phyloP scores from a whole-genome alignment of 2,797 vertebrate genomes.

The Notoglanidium macrostoma region DNA sequence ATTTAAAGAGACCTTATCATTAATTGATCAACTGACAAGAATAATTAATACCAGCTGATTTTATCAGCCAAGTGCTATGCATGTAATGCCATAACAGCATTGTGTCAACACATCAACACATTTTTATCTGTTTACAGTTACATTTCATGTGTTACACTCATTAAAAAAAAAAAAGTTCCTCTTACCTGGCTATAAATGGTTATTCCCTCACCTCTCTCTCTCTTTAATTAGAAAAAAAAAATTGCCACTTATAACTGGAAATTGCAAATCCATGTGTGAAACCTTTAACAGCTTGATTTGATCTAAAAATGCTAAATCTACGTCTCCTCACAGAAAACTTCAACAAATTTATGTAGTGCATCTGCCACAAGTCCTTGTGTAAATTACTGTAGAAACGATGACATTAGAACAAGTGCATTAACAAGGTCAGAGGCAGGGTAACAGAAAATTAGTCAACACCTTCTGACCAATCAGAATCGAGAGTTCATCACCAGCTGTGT shows the following conservation, averaged over 20 bases:
- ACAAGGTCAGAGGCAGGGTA: neutral
- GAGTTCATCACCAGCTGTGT: neutral
- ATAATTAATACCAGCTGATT: neutral
- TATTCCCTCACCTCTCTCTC: neutral
- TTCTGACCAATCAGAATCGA: slow-evolving; percentile 15
- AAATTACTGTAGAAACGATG: neutral
- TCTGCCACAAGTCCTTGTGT: neutral
- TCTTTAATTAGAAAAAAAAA: neutral
- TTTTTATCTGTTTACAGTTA: neutral
- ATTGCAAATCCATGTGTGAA: neutral
- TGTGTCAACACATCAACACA: neutral
- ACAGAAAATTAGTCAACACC: neutral
- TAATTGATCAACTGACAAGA: neutral
- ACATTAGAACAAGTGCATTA: neutral
- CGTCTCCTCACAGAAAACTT: neutral
- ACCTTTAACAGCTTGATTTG: neutral
- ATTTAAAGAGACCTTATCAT: neutral
- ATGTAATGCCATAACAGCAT: neutral
- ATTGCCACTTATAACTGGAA: neutral
- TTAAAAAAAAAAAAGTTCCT: neutral
- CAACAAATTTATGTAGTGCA: neutral
- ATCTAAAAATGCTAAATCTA: neutral
- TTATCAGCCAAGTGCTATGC: too few relatives aligned
- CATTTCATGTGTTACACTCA: neutral
- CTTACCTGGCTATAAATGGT: neutral